phyloP scores from a whole-genome alignment of 2,888 invertebrate genomes.

The Malthinus seriepunctatus region DNA sequence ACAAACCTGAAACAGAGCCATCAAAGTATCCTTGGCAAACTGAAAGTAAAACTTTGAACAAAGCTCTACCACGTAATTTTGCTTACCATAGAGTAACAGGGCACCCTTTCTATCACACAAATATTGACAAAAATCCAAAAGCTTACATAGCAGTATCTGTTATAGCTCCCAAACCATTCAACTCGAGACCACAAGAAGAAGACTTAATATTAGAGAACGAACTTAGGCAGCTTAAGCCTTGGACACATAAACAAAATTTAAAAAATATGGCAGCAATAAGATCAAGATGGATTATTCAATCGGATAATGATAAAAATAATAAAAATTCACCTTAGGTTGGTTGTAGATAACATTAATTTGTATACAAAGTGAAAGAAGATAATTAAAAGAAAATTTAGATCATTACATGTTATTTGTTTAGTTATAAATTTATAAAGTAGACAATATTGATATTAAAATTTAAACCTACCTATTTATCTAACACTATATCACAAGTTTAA shows the following conservation, averaged over 20 bases:
- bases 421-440: background rate
- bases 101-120: slow-evolving; percentile 42
- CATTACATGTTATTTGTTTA: slow-evolving; percentile 1
- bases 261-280: slow-evolving; percentile 48
- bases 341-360: background rate
- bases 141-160: slow-evolving; percentile 54
- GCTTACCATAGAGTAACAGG: slow-evolving; percentile 54
- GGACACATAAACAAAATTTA: slow-evolving; percentile 49
- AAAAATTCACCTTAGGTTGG: background rate
- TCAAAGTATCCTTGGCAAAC: slow-evolving; percentile 36
- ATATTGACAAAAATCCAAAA: slow-evolving; percentile 49
- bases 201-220: slow-evolving; percentile 48
- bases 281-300: slow-evolving; percentile 47
- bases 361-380: slow-evolving; percentile 2
- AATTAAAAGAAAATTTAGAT: background rate
- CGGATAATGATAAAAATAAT: slow-evolving; percentile 24
- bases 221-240: slow-evolving; percentile 51
- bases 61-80: slow-evolving; percentile 49
- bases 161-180: slow-evolving; percentile 49
- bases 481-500: background rate
- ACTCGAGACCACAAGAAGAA: slow-evolving; percentile 31
- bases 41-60: slow-evolving; percentile 31
- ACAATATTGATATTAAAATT: slow-evolving; percentile 3
- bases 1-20: slow-evolving; percentile 21
- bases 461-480: background rate